Evolutionary conservation across 2,888 invertebrate species (phyloP).

Genomic region (Bibio marci): DNA sequence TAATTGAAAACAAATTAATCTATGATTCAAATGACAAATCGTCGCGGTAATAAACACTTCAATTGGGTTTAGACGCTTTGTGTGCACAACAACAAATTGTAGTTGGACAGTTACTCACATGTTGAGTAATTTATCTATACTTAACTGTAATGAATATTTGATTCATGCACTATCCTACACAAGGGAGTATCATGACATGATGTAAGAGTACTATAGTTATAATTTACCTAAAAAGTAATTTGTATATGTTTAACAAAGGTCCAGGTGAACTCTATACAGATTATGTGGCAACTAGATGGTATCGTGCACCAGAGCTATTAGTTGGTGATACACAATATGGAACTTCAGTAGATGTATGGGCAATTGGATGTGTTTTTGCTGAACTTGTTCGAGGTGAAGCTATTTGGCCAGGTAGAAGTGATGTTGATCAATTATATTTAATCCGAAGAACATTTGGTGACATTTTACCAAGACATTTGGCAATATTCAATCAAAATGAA

Average conservation of each 20-base stretch:
- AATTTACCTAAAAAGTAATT: no score
- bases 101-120: no score
- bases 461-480: conserved; percentile 82
- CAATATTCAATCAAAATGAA: conserved; percentile 89
- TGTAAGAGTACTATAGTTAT: no score
- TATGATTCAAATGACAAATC: no score
- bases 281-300: conserved; percentile 98
- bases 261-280: conserved; percentile 98
- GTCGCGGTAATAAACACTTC: no score
- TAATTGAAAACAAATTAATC: no score
- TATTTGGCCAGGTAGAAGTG: conserved; percentile 96
- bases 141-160: no score
- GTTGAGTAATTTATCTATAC: no score
- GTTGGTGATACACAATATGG: conserved; percentile 93
- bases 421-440: conserved; percentile 93
- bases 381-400: conserved; percentile 81
- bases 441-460: conserved; percentile 91
- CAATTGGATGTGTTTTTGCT: conserved; percentile 84
- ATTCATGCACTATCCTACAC: no score
- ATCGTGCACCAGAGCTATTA: conserved; percentile 88
- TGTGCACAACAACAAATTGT: no score
- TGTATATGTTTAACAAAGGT: conserved; percentile 31
- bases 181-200: no score
- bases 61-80: no score
- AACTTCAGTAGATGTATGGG: conserved; percentile 92